Evolutionary conservation across 1,140 invertebrate genomes (phyloP), one percentile per base, ranked within the genome.

Genomic region (Drosophila orena): DNA sequence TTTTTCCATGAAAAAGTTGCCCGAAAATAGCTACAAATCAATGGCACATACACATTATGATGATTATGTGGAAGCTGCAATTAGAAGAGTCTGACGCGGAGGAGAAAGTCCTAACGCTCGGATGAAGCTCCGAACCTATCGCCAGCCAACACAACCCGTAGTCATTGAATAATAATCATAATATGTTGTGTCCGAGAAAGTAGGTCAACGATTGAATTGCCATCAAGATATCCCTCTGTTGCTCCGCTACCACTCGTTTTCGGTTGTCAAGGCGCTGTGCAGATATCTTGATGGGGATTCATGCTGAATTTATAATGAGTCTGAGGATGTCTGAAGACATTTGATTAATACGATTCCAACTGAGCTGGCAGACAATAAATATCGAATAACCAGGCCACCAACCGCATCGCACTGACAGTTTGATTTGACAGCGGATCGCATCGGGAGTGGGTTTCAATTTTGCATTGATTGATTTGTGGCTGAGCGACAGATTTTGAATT

Each of bases 201-300:
- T 89, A 89, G 79, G 84, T 89, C 84, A 89, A 43, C 65, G 64
- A 84, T 84, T 89, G 77, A 65, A 68, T 85, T 76, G 58, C 62
- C 83, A 85, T 79, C 74, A 76, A 77, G 40, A 60, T 69, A 35
- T 44, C 22, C 56, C 27, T 56, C 27, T 34, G 46, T 79, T 66
- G 71, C 59, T 24, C n/a, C 46, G 64, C 12, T 53, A 65, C 64
- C 54, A 35, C 49, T 52, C 15, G 49, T 6, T 44, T 75, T 62
- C 59, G 73, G 60, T 81, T 81, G 84, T 61, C 77, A 83, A 68
- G 81, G 35, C 50, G 57, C 15, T 30, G 34, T 34, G 37, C 14
- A 2, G 11, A 61, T 37, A 12, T 73, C 49, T 42, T 37, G 15
- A 22, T 34, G 49, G 50, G 65, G 52, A 70, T 42, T 57, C 68